Conservation (phyloP, 2,797 vertebrate genomes). For the Dicrostonyx torquatus region DNA sequence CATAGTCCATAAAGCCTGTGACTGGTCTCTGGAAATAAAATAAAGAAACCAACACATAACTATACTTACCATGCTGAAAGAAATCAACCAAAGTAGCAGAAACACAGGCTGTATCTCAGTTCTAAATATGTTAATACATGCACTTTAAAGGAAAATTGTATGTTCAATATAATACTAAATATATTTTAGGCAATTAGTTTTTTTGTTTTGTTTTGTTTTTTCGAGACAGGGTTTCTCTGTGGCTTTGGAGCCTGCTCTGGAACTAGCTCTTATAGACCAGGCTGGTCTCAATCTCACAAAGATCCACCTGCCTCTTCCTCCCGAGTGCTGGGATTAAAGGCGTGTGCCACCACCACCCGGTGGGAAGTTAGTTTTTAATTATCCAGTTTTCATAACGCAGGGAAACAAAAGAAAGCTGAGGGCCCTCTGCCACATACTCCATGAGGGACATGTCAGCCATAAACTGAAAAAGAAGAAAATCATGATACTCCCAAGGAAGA, state of each 20-base stretch:
- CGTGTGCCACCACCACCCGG: too few species aligned
- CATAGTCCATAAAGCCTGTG: not conserved
- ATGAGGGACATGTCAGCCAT: not conserved
- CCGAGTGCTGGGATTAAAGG: too few species aligned
- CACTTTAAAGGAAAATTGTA: not conserved
- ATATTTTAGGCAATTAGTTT: not conserved
- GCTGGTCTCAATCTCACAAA: too few species aligned
- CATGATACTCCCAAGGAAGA: not conserved
- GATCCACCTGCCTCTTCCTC: too few species aligned
- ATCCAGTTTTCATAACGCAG: not conserved
- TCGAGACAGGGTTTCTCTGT: too few species aligned
- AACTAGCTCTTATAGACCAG: too few species aligned
- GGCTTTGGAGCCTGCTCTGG: too few species aligned
- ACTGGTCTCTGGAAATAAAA: not conserved
- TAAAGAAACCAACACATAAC: not conserved
- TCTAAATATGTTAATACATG: not conserved
- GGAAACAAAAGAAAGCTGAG: not conserved
- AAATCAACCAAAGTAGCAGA: conserved; percentile 2
- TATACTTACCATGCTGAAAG: not conserved
- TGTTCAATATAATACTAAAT: not conserved
- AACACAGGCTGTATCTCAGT: not conserved
- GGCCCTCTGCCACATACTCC: not conserved
- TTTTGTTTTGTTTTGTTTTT: too few species aligned
- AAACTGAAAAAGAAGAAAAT: conserved; percentile 14
- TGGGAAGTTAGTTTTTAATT: not conserved